phyloP scores from a whole-genome alignment of 2,797 vertebrate species.

The Heterohyrax brucei region DNA sequence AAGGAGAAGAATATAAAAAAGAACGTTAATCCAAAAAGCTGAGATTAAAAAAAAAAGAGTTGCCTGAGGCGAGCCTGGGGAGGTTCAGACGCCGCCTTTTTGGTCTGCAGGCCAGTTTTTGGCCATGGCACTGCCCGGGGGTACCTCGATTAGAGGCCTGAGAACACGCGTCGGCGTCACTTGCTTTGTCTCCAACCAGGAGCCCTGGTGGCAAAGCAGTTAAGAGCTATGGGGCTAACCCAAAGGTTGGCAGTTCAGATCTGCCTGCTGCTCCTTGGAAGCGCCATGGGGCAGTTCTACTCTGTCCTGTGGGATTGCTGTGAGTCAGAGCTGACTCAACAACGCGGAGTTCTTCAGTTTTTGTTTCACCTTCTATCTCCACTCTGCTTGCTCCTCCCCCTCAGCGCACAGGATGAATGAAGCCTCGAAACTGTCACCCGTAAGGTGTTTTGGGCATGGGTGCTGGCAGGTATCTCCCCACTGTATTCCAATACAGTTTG shows the following conservation, averaged over 20 bases:
- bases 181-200: background rate
- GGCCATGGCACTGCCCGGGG: too few species aligned
- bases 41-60: background rate
- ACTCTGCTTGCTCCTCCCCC: background rate
- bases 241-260: too few species aligned
- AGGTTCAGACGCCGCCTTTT: background rate
- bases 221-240: too few species aligned
- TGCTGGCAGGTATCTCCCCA: too few species aligned
- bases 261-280: too few species aligned
- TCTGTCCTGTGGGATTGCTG: too few species aligned
- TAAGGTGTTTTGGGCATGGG: background rate
- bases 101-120: background rate
- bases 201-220: too few species aligned
- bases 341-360: too few species aligned
- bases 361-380: background rate
- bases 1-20: slow-evolving; percentile 26
- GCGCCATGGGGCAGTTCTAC: too few species aligned
- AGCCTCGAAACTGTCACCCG: background rate
- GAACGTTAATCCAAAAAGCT: slow-evolving; percentile 9
- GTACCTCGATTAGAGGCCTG: background rate
- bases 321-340: too few species aligned
- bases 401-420: too few species aligned
- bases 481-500: background rate
- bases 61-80: background rate
- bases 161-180: background rate